A percentile compares a stretch with the other conserved stretches of the same genome.
Evolutionary conservation across 2,113 vertebrate genomes (phyloP).

Genomic region (Rissa tridactyla): DNA sequence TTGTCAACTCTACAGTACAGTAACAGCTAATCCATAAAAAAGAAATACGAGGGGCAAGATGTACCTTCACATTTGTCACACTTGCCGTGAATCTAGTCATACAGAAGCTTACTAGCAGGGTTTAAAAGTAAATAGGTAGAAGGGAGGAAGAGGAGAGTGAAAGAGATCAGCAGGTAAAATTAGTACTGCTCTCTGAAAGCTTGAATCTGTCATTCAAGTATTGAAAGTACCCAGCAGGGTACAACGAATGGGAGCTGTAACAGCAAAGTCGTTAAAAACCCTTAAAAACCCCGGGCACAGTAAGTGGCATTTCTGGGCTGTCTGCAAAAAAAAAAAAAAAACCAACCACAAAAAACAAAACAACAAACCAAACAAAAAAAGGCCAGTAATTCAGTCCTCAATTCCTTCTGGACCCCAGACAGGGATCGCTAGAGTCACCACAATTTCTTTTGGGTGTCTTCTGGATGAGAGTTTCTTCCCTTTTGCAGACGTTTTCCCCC

Average conservation of each 20-base stretch:
- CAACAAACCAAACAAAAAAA: not conserved
- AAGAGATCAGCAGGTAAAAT: constrained; percentile 68
- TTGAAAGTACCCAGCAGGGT: constrained; percentile 60
- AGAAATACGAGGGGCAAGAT: not conserved
- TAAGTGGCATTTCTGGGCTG: constrained; percentile 57
- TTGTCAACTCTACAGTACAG: constrained; percentile 51
- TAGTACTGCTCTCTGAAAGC: constrained; percentile 72
- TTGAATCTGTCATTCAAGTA: constrained; percentile 80
- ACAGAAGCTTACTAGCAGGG: constrained; percentile 31
- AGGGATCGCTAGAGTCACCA: constrained; percentile 43
- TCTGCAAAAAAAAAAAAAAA: constrained; percentile 20
- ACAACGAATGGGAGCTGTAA: constrained; percentile 60
- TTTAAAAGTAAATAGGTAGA: constrained; percentile 26
- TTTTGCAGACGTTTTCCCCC: constrained; percentile 49
- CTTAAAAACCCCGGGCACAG: constrained; percentile 51
- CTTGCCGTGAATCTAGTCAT: constrained; percentile 42
- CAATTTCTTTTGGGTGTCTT: constrained; percentile 56
- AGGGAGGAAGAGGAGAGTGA: constrained; percentile 32
- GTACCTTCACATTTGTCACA: constrained; percentile 63
- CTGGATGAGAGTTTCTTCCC: constrained; percentile 60
- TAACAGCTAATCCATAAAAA: not conserved
- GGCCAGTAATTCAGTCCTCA: constrained; percentile 65
- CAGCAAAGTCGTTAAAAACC: constrained; percentile 64
- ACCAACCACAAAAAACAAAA: not conserved
- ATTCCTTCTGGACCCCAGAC: constrained; percentile 64